Conservation (phyloP, 2,797 vertebrate species). For the Cossypha heuglini region DNA sequence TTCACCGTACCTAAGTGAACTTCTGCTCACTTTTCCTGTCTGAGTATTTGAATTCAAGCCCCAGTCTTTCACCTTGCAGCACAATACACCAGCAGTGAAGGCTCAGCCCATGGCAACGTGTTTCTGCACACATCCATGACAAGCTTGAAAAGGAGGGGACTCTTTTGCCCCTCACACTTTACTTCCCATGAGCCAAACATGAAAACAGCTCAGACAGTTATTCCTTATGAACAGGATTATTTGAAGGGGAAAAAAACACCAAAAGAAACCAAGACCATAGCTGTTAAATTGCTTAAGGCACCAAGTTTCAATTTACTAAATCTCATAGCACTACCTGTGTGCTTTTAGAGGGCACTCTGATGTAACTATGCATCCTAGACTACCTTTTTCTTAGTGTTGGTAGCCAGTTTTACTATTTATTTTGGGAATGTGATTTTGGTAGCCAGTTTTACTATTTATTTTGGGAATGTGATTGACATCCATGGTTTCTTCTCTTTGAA, state of each 20-base stretch:
- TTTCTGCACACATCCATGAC: background rate
- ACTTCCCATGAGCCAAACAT: background rate
- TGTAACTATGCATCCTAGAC: background rate
- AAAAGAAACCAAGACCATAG: background rate
- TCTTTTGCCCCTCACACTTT: background rate
- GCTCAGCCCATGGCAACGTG: background rate
- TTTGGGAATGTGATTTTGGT: background rate
- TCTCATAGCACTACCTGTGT: background rate
- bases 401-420: background rate
- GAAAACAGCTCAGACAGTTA: background rate
- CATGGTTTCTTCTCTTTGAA: background rate
- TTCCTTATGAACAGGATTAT: background rate
- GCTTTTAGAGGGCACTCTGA: background rate
- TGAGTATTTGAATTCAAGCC: background rate
- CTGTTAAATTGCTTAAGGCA: background rate
- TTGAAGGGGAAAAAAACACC: accelerated
- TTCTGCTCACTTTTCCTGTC: background rate
- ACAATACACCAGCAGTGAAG: background rate
- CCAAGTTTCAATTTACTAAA: background rate
- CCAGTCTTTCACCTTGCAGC: background rate
- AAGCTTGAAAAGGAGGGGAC: background rate
- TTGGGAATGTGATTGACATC: background rate
- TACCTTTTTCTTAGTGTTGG: background rate
- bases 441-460: background rate
- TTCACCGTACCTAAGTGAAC: background rate